phyloP scores from a whole-genome alignment of 2,113 vertebrate species.

The Mormoops blainvillei region DNA sequence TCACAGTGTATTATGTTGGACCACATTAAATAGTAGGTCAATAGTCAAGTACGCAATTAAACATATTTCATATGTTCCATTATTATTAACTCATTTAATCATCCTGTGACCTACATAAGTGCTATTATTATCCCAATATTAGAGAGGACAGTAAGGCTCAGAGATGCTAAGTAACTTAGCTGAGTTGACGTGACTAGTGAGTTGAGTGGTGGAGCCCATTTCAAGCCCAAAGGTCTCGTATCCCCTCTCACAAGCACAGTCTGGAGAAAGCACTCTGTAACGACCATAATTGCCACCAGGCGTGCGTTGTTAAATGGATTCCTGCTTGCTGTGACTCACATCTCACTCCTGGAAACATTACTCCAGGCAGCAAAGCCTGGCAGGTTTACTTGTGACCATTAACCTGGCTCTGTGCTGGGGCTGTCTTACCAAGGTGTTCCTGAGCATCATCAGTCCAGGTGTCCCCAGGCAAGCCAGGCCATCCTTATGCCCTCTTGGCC shows the following conservation, averaged over 20 bases:
- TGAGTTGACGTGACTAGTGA: background rate
- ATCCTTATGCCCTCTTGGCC: background rate
- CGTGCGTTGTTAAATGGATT: background rate
- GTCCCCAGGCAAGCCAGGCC: background rate
- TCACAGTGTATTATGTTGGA: background rate
- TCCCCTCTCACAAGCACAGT: background rate
- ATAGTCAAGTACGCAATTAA: background rate
- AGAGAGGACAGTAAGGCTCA: background rate
- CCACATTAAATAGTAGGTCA: background rate
- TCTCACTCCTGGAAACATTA: background rate
- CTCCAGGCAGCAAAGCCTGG: background rate
- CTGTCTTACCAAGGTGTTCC: background rate
- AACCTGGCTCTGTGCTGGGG: background rate
- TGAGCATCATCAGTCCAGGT: background rate
- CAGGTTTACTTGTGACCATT: background rate
- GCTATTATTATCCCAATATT: background rate
- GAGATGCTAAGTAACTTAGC: background rate
- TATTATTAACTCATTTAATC: background rate
- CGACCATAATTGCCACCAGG: background rate
- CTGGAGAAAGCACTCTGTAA: background rate
- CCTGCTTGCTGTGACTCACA: background rate
- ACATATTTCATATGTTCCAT: background rate
- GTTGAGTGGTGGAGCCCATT: background rate
- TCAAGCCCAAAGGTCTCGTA: background rate
- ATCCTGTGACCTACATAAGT: background rate